A percentile compares a stretch with the other conserved stretches of the same genome.
These are phyloP conservation scores for Lucilia sericata DNA, from an alignment of 1,140 invertebrate species.

Conservation along the genomic window DNA sequence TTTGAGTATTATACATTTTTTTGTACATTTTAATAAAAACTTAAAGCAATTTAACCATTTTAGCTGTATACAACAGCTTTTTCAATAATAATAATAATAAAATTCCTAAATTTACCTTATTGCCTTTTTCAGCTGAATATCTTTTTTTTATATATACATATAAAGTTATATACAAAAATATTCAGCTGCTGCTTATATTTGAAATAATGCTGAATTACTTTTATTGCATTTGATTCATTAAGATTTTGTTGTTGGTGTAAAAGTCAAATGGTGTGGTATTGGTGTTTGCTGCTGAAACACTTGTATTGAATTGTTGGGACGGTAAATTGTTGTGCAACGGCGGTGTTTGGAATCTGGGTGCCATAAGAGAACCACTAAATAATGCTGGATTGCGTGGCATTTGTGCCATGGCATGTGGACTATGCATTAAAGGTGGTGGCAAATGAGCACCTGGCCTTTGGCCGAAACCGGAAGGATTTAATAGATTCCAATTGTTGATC, in stretches of 20 bases:
- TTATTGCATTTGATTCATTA: slow-evolving; percentile 43
- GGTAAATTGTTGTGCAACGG: slow-evolving; percentile 47
- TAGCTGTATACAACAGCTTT: background rate
- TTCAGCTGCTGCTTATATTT: background rate
- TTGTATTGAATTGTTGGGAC: slow-evolving; percentile 44
- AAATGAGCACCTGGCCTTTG: background rate
- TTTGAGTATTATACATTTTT: background rate
- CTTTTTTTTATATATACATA: background rate
- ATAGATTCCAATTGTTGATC: slow-evolving; percentile 29
- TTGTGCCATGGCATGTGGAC: slow-evolving; percentile 22
- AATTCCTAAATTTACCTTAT: background rate
- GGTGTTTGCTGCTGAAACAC: background rate
- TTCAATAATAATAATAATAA: background rate
- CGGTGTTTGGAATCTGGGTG: slow-evolving; percentile 44
- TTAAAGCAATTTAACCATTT: slow-evolving; percentile 20
- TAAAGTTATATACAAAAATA: background rate
- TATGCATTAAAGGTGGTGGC: slow-evolving; percentile 37
- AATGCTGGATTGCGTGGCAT: slow-evolving; percentile 14
- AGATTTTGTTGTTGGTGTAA: slow-evolving; percentile 38
- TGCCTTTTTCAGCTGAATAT: slow-evolving; percentile 10
- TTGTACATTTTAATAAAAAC: background rate
- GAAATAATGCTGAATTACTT: background rate
- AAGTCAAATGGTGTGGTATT: slow-evolving; percentile 43
- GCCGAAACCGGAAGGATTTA: slow-evolving; percentile 33
- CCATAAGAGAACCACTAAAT: slow-evolving; percentile 44